Evolutionary conservation across 2,797 vertebrate species (phyloP).

Genomic region (Tenualosa thibaudeaui): DNA sequence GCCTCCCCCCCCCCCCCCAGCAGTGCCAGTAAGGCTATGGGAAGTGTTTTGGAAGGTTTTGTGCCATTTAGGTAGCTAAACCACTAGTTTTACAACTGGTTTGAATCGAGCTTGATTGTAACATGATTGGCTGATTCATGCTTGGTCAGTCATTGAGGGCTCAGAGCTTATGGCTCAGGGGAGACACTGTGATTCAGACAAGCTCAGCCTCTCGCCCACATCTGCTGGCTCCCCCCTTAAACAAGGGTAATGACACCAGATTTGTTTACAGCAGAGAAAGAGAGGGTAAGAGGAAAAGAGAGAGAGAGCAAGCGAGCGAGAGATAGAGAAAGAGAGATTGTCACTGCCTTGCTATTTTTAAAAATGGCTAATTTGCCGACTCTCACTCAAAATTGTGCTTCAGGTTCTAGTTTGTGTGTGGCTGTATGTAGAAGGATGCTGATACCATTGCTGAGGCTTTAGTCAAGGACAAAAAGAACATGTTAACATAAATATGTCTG

Average conservation of each 20-base stretch:
- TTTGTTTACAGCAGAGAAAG: conserved; percentile 32
- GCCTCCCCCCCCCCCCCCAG: too few species aligned
- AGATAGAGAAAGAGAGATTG: background rate
- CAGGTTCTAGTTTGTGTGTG: background rate
- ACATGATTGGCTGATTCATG: too few species aligned
- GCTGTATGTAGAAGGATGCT: background rate
- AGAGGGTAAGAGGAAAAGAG: background rate
- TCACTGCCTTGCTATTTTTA: background rate
- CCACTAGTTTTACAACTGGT: too few species aligned
- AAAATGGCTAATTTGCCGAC: background rate
- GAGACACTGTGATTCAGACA: background rate
- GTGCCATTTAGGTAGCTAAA: too few species aligned
- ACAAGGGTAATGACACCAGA: conserved; percentile 2
- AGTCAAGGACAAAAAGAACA: background rate
- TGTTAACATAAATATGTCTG: background rate
- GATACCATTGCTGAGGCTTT: background rate
- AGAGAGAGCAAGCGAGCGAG: background rate
- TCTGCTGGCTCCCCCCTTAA: background rate
- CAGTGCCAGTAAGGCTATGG: too few species aligned
- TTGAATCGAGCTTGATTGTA: too few species aligned
- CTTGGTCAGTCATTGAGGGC: too few species aligned
- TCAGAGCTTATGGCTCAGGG: too few species aligned
- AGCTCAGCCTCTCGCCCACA: background rate
- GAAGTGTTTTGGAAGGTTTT: too few species aligned
- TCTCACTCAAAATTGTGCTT: background rate